Evolutionary conservation across 2,888 invertebrate species (phyloP), one percentile per base, ranked within the genome.

Genomic region (Mythimna vitellina): DNA sequence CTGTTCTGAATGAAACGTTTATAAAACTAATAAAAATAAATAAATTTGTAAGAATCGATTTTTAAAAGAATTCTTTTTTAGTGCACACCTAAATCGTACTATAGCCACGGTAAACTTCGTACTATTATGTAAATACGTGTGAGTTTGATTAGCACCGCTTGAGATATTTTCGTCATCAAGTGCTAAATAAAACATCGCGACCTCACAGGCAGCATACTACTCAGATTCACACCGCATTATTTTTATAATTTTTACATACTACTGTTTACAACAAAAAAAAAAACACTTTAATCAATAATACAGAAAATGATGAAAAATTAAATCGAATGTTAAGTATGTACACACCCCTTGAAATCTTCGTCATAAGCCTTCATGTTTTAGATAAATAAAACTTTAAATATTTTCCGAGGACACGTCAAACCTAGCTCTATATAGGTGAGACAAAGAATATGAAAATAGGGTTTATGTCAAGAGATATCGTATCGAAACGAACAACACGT

Each of bases 291-390:
- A 25, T 54, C 14, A 54, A 25, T 1, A 22, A 22, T 22, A 25
- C 22, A 12, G 53, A 54, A 25, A 54, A 54, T 12, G 0, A 22
- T 54, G 14, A 22, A 53, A 54, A 54, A n/a, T 20, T 6, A 20
- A 17, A 46, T 46, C 17, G 46, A 17, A 46, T 20, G 17, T 46
- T 20, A 46, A 46, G 17, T 54, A 46, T 32, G 12, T 73, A 84
- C 87, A 35, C 69, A 88, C 88, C 87, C 79, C 22, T 75, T 72
- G n/a, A 62, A 60, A 25, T 83, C 80, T 54, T 80, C 84, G 17
- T 82, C 82, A 64, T 64, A 64, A 17, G 82, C 62, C 73, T 81
- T 84, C 87, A 88, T 88, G 22, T 56, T 54, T 10, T 54, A 35
- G 69, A 17, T 51, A 51, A 66, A 57, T 62, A 20, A 17, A 65